These are phyloP conservation scores for Drosophila albomicans DNA, from an alignment of 1,140 invertebrate species.

Conservation along the genomic window DNA sequence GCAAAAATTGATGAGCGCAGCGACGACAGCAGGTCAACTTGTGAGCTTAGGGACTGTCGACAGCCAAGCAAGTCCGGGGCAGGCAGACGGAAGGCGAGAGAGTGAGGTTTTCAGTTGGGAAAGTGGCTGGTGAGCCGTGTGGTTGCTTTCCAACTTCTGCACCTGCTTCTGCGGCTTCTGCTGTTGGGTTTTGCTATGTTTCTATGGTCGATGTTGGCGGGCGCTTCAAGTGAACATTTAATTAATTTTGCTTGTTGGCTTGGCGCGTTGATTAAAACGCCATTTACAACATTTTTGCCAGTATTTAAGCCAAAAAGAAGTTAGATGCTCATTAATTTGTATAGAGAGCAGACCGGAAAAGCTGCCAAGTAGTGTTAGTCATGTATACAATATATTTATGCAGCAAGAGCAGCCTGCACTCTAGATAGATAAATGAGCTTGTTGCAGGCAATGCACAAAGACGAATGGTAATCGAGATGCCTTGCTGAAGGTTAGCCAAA, in stretches of 20 bases:
- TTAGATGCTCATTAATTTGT: constrained; percentile 73
- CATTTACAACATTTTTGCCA: constrained; percentile 71
- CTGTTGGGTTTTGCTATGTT: neutral
- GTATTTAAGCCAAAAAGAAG: constrained; percentile 60
- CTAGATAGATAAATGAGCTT: constrained; percentile 43
- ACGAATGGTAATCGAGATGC: constrained; percentile 44
- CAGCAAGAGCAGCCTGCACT: constrained; percentile 14
- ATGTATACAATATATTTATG: neutral
- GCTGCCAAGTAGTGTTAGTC: neutral
- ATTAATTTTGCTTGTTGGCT: constrained; percentile 74
- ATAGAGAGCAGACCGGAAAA: constrained; percentile 19
- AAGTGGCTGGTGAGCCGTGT: neutral
- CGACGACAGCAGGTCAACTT: constrained; percentile 28
- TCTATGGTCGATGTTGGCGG: neutral
- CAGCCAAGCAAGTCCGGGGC: neutral
- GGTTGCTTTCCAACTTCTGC: neutral
- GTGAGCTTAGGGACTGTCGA: constrained; percentile 22
- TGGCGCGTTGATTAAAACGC: constrained; percentile 72
- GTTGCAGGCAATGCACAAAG: constrained; percentile 39
- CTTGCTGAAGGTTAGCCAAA: neutral
- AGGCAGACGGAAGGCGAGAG: neutral
- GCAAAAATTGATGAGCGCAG: constrained; percentile 74
- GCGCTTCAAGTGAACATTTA: constrained; percentile 69
- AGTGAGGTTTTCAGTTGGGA: too few species aligned
- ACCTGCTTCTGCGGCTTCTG: neutral